A percentile compares a stretch with the other conserved stretches of the same genome.
Evolutionary conservation across 2,797 vertebrate genomes (phyloP).

Genomic region (Amblyopsis hoosieri): DNA sequence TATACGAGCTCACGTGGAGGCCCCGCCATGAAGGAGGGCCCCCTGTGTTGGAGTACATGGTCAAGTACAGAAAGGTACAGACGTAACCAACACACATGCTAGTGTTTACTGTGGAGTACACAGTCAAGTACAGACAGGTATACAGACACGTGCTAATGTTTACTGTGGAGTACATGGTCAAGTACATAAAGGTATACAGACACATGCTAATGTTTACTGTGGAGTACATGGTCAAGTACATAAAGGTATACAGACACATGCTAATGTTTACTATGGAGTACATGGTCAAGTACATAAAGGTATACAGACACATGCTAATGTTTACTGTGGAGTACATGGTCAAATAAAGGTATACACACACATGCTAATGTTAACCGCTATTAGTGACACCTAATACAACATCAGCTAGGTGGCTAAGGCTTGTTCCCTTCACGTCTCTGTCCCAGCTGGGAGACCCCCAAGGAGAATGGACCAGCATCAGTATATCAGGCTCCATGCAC

Average conservation of each 20-base stretch:
- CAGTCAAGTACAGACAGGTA: too few species aligned
- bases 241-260: too few species aligned
- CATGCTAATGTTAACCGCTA: too few species aligned
- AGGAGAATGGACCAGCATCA: slow-evolving; percentile 84
- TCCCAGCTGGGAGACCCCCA: slow-evolving; percentile 85
- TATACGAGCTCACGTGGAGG: slow-evolving; percentile 93
- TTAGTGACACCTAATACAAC: too few species aligned
- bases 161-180: not conserved
- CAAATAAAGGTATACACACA: too few species aligned
- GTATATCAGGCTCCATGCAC: slow-evolving; percentile 86
- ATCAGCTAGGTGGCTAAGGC: too few species aligned
- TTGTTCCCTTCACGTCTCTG: not conserved
- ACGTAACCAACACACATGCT: not conserved
- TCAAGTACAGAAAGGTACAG: slow-evolving; percentile 94
- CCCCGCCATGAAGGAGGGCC: slow-evolving; percentile 84
- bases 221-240: too few species aligned
- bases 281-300: slow-evolving; percentile 93
- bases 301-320: slow-evolving; percentile 45
- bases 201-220: too few species aligned
- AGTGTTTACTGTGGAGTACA: too few species aligned
- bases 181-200: too few species aligned
- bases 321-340: too few species aligned
- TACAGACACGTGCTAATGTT: not conserved
- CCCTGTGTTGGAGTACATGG: slow-evolving; percentile 87
- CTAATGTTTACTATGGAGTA: slow-evolving; percentile 77